A percentile compares a stretch with the other conserved stretches of the same genome.
Conservation (phyloP, 2,888 invertebrate genomes). For the Lasioglossum pauxillum region DNA sequence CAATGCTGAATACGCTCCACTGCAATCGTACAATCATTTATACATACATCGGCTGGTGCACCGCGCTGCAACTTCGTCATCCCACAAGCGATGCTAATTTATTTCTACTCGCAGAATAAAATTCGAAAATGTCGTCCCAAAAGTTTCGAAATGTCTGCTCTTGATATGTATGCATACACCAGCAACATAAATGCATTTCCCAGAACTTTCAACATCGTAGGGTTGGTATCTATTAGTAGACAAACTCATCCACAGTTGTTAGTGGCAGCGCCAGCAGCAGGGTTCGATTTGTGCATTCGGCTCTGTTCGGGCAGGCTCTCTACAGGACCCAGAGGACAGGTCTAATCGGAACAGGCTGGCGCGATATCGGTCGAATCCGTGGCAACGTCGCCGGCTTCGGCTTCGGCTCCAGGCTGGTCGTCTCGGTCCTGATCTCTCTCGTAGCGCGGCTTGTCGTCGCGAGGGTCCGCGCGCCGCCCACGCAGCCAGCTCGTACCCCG, state of each 20-base stretch:
- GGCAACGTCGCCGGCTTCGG: conserved; percentile 37
- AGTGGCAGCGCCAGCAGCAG: background rate
- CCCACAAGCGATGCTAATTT: background rate
- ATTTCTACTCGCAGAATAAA: background rate
- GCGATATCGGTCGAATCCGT: conserved; percentile 31
- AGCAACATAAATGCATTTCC: too few species aligned
- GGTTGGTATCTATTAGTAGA: background rate
- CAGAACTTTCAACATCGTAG: too few species aligned
- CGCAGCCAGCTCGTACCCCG: conserved; percentile 59
- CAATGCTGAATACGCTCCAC: background rate
- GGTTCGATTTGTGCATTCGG: background rate
- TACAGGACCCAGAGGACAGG: background rate
- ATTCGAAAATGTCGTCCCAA: too few species aligned
- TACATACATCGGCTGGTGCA: background rate
- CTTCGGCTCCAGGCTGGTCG: conserved; percentile 29
- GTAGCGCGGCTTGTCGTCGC: conserved; percentile 42
- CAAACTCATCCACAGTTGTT: background rate
- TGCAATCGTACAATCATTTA: background rate
- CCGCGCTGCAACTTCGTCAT: background rate
- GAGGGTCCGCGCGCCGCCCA: conserved; percentile 65
- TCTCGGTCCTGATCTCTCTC: conserved; percentile 26
- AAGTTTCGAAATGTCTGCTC: too few species aligned
- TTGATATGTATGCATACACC: too few species aligned
- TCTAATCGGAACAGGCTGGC: conserved; percentile 30
- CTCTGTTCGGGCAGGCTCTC: background rate